Base-by-base conservation (phyloP, 2,888 invertebrate genomes). In the Xestobium rufovillosum region DNA sequence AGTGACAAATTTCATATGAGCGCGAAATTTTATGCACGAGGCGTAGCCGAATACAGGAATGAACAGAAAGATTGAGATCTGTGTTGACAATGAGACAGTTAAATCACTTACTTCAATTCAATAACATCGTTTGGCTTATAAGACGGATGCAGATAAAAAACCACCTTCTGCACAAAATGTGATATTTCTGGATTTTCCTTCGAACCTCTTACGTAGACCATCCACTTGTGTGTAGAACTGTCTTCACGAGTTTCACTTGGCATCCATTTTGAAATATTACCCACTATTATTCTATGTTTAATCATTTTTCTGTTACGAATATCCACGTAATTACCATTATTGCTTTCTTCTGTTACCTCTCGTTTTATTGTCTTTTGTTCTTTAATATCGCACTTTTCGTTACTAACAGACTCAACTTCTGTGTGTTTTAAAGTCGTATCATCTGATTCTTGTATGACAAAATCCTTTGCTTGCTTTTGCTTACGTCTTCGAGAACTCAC, bases 111-210 rank as follows among this genome's bases (percentile, higher is more conserved):
- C 80, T 72, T 72, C 4, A 91, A 68, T 60, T 85, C 83, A 4
- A 91, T 80, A 14, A 83, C 72, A 60, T 91, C 88, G 60, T 89
- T 83, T 2, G 91, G 91, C 39, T 82, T 77, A 66, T 90, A 92
- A 14, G 87, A 88, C 13, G 83, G 81, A 67, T 92, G 89, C 36
- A 92, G 69, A 46, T 81, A 77, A 55, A 89, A 88, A 42, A 80
- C 71, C 38, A 88, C 84, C 63, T 81, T 82, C 30, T 74, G 72
- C 3, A 89, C 70, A 53, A 83, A 77, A 31, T 70, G 64, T 11
- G 78, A 72, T 42, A 78, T 72, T 46, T 70, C 71, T 14, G 73
- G 74, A 42, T 67, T 66, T 14, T 75, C 73, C 39, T 75, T 69
- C 35, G 78, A 74, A 0, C 82, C 82, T 50, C 87, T 74, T 2